Percentiles rank a stretch among this genome's conserved stretches.
These are phyloP conservation scores for Cirrhinus mrigala DNA, from an alignment of 2,797 vertebrate species.

Conservation along the genomic window DNA sequence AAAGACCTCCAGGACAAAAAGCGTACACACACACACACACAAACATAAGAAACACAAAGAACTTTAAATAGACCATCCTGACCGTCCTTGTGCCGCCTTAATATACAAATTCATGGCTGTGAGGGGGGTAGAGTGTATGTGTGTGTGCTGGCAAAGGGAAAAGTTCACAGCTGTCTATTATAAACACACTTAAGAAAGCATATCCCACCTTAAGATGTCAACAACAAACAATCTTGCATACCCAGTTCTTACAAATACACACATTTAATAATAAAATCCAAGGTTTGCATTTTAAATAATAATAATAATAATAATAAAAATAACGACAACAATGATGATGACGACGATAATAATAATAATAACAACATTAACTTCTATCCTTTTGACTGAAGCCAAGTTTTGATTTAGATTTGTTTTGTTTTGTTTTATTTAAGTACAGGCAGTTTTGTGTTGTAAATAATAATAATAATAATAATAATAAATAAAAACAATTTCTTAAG, in stretches of 20 bases:
- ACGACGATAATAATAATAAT: not conserved
- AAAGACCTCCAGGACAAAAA: slow-evolving; percentile 3
- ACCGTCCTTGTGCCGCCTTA: slow-evolving; percentile 19
- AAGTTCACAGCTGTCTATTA: slow-evolving; percentile 27
- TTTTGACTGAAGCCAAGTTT: not conserved
- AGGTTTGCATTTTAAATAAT: not conserved
- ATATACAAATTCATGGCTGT: not conserved
- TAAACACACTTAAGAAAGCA: slow-evolving; percentile 11
- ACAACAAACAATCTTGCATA: not conserved
- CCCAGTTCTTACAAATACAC: not conserved
- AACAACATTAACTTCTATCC: not conserved
- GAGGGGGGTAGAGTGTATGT: not conserved
- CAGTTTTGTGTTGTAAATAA: too few relatives aligned
- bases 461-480: too few relatives aligned
- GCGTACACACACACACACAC: not conserved
- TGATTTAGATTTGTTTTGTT: too few relatives aligned
- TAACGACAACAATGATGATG: not conserved
- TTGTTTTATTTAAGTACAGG: too few relatives aligned
- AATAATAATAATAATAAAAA: not conserved
- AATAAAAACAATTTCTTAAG: too few relatives aligned
- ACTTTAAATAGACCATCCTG: slow-evolving; percentile 16
- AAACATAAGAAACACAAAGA: not conserved
- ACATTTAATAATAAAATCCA: not conserved
- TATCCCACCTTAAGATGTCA: not conserved
- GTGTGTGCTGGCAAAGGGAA: not conserved